phyloP scores from a whole-genome alignment of 2,888 invertebrate species.

The Andrena camellia region DNA sequence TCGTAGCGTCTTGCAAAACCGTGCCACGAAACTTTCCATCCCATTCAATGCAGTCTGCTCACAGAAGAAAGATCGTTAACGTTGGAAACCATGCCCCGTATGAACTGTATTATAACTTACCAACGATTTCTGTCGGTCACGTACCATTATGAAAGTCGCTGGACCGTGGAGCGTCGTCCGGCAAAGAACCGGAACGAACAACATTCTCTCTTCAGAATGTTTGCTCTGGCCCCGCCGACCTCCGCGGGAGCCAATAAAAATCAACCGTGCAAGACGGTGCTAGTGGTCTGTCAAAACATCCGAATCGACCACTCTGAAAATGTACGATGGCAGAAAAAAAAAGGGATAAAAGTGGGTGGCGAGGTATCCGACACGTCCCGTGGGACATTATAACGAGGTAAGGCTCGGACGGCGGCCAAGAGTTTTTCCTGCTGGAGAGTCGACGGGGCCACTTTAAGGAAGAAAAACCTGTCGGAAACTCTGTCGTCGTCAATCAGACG shows the following conservation, averaged over 20 bases:
- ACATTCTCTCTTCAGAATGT: slow-evolving; percentile 37
- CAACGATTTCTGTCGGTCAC: background rate
- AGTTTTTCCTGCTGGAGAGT: slow-evolving; percentile 54
- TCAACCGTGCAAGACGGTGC: slow-evolving; percentile 6
- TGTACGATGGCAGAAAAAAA: background rate
- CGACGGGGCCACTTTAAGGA: slow-evolving; percentile 55
- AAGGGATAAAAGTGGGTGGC: background rate
- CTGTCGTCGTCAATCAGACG: slow-evolving; percentile 64
- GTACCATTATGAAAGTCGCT: slow-evolving; percentile 13
- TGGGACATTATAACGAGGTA: slow-evolving; percentile 66
- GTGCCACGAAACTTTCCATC: too few species aligned
- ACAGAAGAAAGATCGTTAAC: background rate
- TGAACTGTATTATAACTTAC: background rate
- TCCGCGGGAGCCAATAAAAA: slow-evolving; percentile 33
- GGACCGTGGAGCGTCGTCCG: background rate
- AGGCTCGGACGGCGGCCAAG: slow-evolving; percentile 30
- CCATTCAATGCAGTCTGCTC: too few species aligned
- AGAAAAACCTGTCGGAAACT: slow-evolving; percentile 58
- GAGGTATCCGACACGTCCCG: slow-evolving; percentile 40
- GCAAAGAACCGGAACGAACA: slow-evolving; percentile 1
- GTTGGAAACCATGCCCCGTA: background rate
- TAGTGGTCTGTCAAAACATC: slow-evolving; percentile 47
- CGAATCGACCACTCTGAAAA: slow-evolving; percentile 17
- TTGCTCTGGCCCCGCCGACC: slow-evolving; percentile 23
- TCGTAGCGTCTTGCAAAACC: too few species aligned